Percentiles rank a stretch among this genome's conserved stretches.
Conservation (phyloP, 2,888 invertebrate species). For the Callosobruchus maculatus region DNA sequence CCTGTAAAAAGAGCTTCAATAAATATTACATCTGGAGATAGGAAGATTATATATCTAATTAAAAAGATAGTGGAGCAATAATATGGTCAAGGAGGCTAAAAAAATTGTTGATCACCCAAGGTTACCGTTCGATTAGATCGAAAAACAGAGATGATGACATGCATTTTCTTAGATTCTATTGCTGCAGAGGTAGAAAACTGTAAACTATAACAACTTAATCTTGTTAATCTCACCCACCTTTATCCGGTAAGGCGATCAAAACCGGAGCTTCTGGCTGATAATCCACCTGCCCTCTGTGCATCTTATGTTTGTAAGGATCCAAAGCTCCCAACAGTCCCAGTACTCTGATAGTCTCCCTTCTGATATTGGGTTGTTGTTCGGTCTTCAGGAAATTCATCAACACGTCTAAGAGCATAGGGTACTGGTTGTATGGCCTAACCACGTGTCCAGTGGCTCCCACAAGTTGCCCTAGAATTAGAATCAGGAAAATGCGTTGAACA, state of each 20-base stretch:
- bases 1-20: neutral
- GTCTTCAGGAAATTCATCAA: conserved; percentile 93
- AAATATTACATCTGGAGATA: too few species aligned
- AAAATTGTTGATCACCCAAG: too few species aligned
- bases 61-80: too few species aligned
- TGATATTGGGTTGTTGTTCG: conserved; percentile 86
- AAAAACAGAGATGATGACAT: too few species aligned
- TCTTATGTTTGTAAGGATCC: conserved; percentile 97
- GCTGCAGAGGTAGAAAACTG: too few species aligned
- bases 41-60: too few species aligned
- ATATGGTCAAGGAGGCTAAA: too few species aligned
- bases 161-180: too few species aligned
- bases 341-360: conserved; percentile 89
- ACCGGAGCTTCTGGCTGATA: conserved; percentile 78
- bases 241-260: conserved; percentile 78
- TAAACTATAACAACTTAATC: too few species aligned
- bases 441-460: conserved; percentile 96
- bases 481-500: neutral
- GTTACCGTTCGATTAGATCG: too few species aligned
- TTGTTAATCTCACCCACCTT: conserved; percentile 50
- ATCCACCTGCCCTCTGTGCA: conserved; percentile 87
- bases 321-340: conserved; percentile 92
- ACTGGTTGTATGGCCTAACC: conserved; percentile 91
- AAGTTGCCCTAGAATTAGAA: conserved; percentile 65
- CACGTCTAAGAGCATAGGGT: conserved; percentile 89